Conservation (phyloP, 2,888 invertebrate species). For the Nymphalis urticae region DNA sequence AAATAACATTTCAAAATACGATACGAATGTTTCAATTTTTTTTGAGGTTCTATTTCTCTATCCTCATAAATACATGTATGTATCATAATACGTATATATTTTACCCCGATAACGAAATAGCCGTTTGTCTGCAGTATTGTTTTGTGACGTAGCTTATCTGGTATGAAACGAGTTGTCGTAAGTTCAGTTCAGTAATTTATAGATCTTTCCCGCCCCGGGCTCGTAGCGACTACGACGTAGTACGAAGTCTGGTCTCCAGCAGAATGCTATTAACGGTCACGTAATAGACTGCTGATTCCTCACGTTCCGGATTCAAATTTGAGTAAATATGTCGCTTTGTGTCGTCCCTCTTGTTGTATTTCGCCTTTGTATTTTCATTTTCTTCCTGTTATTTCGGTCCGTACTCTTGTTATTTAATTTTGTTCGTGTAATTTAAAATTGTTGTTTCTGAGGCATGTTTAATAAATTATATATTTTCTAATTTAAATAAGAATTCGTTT, state of each 20-base stretch:
- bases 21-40: no score
- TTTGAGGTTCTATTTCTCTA: not conserved
- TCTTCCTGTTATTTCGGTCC: conserved; percentile 58
- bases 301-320: conserved; percentile 73
- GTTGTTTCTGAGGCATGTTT: conserved; percentile 26
- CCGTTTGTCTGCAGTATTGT: conserved; percentile 75
- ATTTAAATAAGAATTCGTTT: not conserved
- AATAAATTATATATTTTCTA: conserved; percentile 1
- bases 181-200: conserved; percentile 68
- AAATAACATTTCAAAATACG: no score
- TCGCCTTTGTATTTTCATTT: conserved; percentile 60
- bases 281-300: conserved; percentile 70
- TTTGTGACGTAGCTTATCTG: conserved; percentile 78
- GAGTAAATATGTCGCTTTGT: conserved; percentile 66
- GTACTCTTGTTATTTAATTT: conserved; percentile 54
- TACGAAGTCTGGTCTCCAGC: conserved; percentile 47
- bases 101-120: conserved; percentile 61
- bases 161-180: conserved; percentile 77
- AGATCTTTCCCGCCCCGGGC: conserved; percentile 74
- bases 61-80: not conserved
- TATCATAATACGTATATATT: not conserved
- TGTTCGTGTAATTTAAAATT: conserved; percentile 45
- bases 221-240: conserved; percentile 61
- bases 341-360: conserved; percentile 61
- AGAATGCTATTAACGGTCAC: conserved; percentile 74